Percentiles rank a stretch among this genome's conserved stretches.
Evolutionary conservation across 2,888 invertebrate genomes (phyloP).

Genomic region (Laothoe populi): DNA sequence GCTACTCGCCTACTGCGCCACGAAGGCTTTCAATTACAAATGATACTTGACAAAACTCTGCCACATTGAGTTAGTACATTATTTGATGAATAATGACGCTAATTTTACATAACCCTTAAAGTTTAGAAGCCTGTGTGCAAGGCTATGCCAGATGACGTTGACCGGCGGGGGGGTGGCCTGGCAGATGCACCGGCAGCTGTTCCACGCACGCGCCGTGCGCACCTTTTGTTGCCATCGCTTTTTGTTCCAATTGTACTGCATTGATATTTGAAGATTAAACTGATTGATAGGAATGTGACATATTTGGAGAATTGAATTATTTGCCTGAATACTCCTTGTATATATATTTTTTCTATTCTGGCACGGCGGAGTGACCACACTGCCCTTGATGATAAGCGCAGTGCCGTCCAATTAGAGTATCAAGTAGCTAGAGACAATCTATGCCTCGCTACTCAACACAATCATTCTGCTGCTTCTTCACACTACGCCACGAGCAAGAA

Average conservation of each 20-base stretch:
- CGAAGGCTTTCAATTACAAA: too few species aligned
- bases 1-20: too few species aligned
- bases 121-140: constrained; percentile 9
- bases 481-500: too few species aligned
- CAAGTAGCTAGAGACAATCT: too few species aligned
- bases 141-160: constrained; percentile 31
- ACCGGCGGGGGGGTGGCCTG: constrained; percentile 34
- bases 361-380: too few species aligned
- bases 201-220: constrained; percentile 47
- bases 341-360: too few species aligned
- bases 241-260: constrained; percentile 40
- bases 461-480: too few species aligned
- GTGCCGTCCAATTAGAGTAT: too few species aligned
- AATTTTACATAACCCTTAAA: background rate
- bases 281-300: constrained; percentile 3
- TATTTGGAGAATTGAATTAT: background rate
- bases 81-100: background rate
- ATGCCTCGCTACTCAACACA: too few species aligned
- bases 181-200: constrained; percentile 64
- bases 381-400: too few species aligned
- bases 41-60: too few species aligned
- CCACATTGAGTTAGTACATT: too few species aligned
- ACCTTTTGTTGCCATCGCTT: constrained; percentile 56
- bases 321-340: background rate
- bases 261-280: constrained; percentile 33